Evolutionary conservation across 2,797 vertebrate genomes (phyloP), one percentile per base, ranked within the genome.

Genomic region (Spea hammondii): DNA sequence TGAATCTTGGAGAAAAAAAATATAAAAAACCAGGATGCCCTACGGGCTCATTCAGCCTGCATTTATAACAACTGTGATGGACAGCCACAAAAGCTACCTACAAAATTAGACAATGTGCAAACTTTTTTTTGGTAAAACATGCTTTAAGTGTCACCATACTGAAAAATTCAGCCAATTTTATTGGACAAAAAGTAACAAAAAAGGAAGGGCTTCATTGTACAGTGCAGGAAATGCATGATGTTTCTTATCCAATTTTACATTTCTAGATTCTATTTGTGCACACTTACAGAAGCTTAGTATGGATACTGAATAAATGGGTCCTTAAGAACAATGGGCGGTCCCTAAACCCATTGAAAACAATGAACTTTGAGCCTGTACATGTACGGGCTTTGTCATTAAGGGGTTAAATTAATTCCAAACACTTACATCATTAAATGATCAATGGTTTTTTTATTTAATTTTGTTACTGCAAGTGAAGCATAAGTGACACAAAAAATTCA

Each of bases 11-110:
- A 2, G 92, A 92, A 94, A 92, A 94, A 95, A 92, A 93, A 91
- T 92, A 94, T 93, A 97, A 97, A 97, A 95, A 98, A 96, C 93
- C 93, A 94, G 94, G 93, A 94, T 95, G 95, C 95, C 95, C 93
- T 86, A 93, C 89, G 88, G 92, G 91, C 90, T 91, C 91, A 84
- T 91, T 91, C 91, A 89, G 91, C 84, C 91, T 92, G 92, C 90
- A 92, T 92, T 89, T 89, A 93, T 90, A 93, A 92, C 91, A 90
- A 89, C 89, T 47, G 83, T 93, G 92, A 94, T 93, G 92, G 91
- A 93, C 93, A 94, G 90, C 90, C 90, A 89, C 90, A 74, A 83
- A 84, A 86, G 89, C 84, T 89, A 86, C 87, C 86, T 84, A 60
- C 83, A 82, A 84, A 71, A 82, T 87, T 82, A 81, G 78, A 89